Conservation (phyloP, 2,888 invertebrate species). For the Orthonychiurus folsomi region DNA sequence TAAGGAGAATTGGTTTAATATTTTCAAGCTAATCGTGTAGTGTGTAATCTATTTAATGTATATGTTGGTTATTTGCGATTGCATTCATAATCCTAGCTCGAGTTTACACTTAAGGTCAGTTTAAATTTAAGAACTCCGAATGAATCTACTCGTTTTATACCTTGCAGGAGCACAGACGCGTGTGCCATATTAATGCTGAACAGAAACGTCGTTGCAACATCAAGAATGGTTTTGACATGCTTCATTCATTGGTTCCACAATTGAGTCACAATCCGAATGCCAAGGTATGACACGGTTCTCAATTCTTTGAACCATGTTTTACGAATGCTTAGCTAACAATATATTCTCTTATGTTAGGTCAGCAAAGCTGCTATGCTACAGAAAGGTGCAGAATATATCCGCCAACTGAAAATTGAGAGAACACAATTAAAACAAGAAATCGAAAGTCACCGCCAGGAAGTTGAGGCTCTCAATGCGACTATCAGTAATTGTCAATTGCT, state of each 20-base stretch:
- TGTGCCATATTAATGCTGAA: conserved; percentile 88
- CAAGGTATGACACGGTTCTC: conserved; percentile 53
- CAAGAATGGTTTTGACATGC: conserved; percentile 89
- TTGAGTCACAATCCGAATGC: conserved; percentile 80
- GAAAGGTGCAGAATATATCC: conserved; percentile 91
- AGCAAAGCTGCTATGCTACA: conserved; percentile 95
- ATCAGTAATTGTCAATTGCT: conserved; percentile 90
- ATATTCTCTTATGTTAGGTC: conserved; percentile 51
- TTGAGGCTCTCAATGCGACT: conserved; percentile 79
- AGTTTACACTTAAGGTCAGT: background rate
- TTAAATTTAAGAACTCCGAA: background rate
- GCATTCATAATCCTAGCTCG: background rate
- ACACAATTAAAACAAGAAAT: conserved; percentile 81
- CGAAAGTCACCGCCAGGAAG: conserved; percentile 74
- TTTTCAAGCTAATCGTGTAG: background rate
- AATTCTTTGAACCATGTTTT: too few species aligned
- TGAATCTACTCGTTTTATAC: conserved; percentile 7
- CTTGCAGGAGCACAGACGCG: conserved; percentile 60
- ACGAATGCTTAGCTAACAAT: too few species aligned
- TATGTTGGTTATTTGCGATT: background rate
- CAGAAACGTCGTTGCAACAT: conserved; percentile 92
- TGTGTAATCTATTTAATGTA: background rate
- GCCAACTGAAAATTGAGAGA: conserved; percentile 75
- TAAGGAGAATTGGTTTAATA: conserved; percentile 13
- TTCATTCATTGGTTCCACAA: conserved; percentile 85